These are phyloP conservation scores for Melangyna quadrimaculata DNA, from an alignment of 2,888 invertebrate genomes.

Conservation along the genomic window DNA sequence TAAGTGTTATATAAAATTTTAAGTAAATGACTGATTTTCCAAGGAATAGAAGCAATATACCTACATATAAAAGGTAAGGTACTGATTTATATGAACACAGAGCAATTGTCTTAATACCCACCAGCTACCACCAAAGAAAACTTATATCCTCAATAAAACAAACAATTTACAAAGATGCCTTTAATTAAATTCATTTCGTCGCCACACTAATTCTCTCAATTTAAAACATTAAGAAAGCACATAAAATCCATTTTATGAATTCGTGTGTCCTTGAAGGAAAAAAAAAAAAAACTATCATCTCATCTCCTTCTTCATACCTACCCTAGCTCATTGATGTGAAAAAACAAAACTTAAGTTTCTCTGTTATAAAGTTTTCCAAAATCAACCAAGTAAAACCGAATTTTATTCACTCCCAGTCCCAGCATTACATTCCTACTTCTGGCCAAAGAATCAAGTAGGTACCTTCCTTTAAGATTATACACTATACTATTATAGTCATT, in stretches of 20 bases:
- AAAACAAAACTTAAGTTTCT: background rate
- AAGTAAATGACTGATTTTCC: background rate
- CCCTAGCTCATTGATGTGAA: background rate
- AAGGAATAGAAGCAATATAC: no score
- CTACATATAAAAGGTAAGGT: background rate
- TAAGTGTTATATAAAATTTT: no score
- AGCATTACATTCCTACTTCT: conserved; percentile 11
- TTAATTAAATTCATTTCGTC: conserved; percentile 30
- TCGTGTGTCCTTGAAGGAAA: conserved; percentile 36
- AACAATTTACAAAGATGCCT: background rate
- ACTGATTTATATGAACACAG: background rate
- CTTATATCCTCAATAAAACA: background rate
- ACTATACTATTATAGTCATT: background rate
- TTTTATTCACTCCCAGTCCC: conserved; percentile 39
- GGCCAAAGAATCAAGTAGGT: conserved; percentile 52
- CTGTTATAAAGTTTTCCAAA: conserved; percentile 1
- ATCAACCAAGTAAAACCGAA: conserved; percentile 31
- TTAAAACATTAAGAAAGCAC: conserved; percentile 4
- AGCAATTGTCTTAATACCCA: background rate
- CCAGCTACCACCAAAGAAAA: background rate
- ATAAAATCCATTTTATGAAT: conserved; percentile 5
- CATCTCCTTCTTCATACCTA: background rate
- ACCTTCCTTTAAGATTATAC: background rate
- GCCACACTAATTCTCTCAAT: conserved; percentile 10
- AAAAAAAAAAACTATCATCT: background rate